phyloP scores from a whole-genome alignment of 2,888 invertebrate genomes.

The Polia nebulosa region DNA sequence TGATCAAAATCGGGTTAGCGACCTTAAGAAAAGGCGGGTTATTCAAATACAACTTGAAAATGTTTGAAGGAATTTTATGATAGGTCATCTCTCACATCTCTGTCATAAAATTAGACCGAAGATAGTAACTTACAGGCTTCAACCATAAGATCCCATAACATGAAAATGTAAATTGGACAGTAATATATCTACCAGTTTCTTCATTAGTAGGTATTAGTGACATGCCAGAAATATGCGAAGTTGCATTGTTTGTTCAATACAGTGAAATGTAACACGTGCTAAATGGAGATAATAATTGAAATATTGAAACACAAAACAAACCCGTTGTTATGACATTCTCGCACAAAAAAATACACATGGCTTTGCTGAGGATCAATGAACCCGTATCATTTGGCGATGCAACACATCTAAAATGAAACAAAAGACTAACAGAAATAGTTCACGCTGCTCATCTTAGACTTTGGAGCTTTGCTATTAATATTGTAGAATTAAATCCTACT shows the following conservation, averaged over 20 bases:
- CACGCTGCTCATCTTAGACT: conserved; percentile 7
- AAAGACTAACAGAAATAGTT: conserved; percentile 14
- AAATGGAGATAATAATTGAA: conserved; percentile 25
- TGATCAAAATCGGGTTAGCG: too few relatives aligned
- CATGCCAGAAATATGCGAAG: not conserved
- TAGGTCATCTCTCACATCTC: too few relatives aligned
- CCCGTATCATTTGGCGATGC: conserved; percentile 45
- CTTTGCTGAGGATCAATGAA: conserved; percentile 36
- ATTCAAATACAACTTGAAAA: too few relatives aligned
- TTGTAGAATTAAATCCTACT: not conserved
- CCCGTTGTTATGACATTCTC: conserved; percentile 39
- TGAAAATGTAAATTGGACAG: not conserved
- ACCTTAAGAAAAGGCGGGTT: too few relatives aligned
- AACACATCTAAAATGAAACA: conserved; percentile 38
- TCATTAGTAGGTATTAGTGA: not conserved
- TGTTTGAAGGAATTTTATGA: too few relatives aligned
- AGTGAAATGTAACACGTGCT: conserved; percentile 32
- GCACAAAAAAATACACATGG: conserved; percentile 42
- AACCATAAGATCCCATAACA: not conserved
- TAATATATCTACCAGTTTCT: not conserved
- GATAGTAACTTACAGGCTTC: too few relatives aligned
- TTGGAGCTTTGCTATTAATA: not conserved
- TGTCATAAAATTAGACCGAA: too few relatives aligned
- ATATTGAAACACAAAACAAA: conserved; percentile 32
- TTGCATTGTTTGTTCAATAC: conserved; percentile 23